These are phyloP conservation scores for Odocoileus virginianus DNA, from an alignment of 2,113 vertebrate genomes.

Conservation along the genomic window DNA sequence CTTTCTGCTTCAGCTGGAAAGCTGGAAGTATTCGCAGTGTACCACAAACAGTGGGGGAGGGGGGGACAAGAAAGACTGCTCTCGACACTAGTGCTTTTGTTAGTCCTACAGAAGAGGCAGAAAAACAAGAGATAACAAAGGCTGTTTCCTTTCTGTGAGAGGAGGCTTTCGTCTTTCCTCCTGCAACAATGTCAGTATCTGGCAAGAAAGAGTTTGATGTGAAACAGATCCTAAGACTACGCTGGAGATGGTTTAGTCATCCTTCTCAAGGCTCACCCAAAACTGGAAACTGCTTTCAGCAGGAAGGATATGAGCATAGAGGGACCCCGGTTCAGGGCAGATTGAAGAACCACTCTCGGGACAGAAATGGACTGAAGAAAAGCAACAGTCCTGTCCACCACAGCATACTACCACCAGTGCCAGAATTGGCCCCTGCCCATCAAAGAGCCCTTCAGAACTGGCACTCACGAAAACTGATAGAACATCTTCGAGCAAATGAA, in stretches of 20 bases:
- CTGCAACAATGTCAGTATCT: conserved; percentile 90
- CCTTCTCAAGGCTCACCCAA: conserved; percentile 89
- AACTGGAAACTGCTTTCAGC: conserved; percentile 91
- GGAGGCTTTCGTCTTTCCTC: conserved; percentile 76
- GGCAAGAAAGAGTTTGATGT: conserved; percentile 98
- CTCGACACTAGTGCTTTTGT: conserved; percentile 71
- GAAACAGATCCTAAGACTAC: conserved; percentile 97
- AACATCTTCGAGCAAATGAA: conserved; percentile 85
- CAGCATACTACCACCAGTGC: conserved; percentile 88
- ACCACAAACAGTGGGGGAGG: conserved; percentile 56
- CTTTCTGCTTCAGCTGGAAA: conserved; percentile 73
- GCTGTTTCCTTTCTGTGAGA: conserved; percentile 76
- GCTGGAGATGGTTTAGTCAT: conserved; percentile 98
- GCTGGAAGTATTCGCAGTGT: conserved; percentile 73
- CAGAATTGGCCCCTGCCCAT: conserved; percentile 85
- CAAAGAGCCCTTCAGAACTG: conserved; percentile 86
- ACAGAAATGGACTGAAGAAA: conserved; percentile 89
- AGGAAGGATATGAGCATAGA: conserved; percentile 93
- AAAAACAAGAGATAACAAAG: conserved; percentile 80
- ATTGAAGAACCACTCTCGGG: conserved; percentile 92
- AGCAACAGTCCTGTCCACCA: conserved; percentile 88
- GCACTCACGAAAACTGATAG: conserved; percentile 87
- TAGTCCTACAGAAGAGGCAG: conserved; percentile 76
- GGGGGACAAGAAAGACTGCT: conserved; percentile 51
- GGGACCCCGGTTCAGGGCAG: conserved; percentile 88